A percentile compares a stretch with the other conserved stretches of the same genome.
Evolutionary conservation across 2,888 invertebrate genomes (phyloP).

Genomic region (Schizotus pectinicornis): DNA sequence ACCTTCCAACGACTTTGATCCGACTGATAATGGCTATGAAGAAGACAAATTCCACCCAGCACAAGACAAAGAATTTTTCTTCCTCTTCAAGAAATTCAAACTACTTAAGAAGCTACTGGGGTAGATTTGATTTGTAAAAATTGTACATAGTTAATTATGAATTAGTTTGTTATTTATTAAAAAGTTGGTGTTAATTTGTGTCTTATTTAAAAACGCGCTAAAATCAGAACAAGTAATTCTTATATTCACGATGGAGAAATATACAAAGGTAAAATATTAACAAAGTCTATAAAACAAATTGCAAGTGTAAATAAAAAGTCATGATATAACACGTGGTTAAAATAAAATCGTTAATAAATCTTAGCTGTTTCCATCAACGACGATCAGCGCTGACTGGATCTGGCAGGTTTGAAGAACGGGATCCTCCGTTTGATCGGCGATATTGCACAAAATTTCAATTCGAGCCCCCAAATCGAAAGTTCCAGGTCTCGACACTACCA

Average conservation of each 20-base stretch:
- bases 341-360: constrained; percentile 33
- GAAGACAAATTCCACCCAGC: constrained; percentile 21
- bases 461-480: constrained; percentile 72
- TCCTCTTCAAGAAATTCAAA: neutral
- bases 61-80: constrained; percentile 6
- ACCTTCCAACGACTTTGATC: constrained; percentile 25
- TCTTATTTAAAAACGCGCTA: no score
- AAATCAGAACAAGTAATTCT: neutral
- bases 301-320: constrained; percentile 1
- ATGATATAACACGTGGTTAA: neutral
- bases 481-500: constrained; percentile 68
- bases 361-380: constrained; percentile 41
- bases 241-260: neutral
- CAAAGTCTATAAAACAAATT: neutral
- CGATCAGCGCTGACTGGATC: constrained; percentile 51
- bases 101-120: neutral
- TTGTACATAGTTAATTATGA: no score
- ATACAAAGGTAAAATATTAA: constrained; percentile 5
- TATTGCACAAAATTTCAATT: constrained; percentile 61
- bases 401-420: constrained; percentile 51
- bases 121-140: no score
- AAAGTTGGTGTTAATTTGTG: no score
- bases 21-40: constrained; percentile 14
- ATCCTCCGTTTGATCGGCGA: constrained; percentile 40
- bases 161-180: no score